phyloP scores from a whole-genome alignment of 2,888 invertebrate genomes.

The Antitype chi region DNA sequence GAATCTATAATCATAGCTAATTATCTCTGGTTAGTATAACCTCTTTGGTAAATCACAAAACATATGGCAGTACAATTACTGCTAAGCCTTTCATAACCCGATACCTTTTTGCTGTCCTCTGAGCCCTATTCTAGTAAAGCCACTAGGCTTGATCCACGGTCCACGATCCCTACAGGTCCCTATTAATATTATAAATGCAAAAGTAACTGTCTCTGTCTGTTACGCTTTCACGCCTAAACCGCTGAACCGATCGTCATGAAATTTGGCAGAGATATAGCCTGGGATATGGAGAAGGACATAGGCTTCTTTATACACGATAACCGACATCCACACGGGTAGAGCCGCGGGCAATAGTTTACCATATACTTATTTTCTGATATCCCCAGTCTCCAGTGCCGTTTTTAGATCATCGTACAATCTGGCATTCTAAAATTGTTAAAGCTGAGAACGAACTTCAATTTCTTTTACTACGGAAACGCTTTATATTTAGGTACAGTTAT shows the following conservation, averaged over 20 bases:
- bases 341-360: too few species aligned
- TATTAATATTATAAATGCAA: too few species aligned
- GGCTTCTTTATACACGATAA: too few species aligned
- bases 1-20: constrained; percentile 1
- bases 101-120: not conserved
- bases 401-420: not conserved
- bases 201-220: too few species aligned
- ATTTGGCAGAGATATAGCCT: too few species aligned
- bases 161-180: too few species aligned
- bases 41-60: constrained; percentile 5
- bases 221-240: too few species aligned
- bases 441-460: not conserved
- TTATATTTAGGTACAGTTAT: constrained; percentile 30
- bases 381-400: too few species aligned
- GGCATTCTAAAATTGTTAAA: not conserved
- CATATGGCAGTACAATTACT: constrained; percentile 3
- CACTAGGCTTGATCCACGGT: too few species aligned
- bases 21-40: not conserved
- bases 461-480: constrained; percentile 19
- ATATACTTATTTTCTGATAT: not conserved
- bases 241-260: too few species aligned
- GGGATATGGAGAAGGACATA: too few species aligned
- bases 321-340: too few species aligned
- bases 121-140: not conserved
- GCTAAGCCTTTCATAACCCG: not conserved